These are phyloP conservation scores for Cyanoderma ruficeps DNA, from an alignment of 2,113 vertebrate genomes.

Conservation along the genomic window DNA sequence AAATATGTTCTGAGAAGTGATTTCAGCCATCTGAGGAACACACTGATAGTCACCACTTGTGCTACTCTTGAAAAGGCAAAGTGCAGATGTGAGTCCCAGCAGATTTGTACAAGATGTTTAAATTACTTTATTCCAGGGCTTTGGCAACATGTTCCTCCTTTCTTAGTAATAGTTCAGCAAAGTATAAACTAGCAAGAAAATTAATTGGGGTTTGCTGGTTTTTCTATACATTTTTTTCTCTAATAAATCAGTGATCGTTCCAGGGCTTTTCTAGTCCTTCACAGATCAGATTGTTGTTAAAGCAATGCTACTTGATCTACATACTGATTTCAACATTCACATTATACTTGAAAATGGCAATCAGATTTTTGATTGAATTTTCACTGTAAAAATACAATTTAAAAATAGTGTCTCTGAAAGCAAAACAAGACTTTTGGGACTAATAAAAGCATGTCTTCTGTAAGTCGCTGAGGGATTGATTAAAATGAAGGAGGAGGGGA, in stretches of 20 bases:
- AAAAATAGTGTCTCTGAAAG: background rate
- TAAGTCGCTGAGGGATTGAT: background rate
- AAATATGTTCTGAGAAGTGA: background rate
- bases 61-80: background rate
- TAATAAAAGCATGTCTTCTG: background rate
- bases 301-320: background rate
- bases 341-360: background rate
- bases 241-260: background rate
- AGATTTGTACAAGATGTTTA: background rate
- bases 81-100: background rate
- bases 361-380: background rate
- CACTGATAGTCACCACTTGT: accelerated
- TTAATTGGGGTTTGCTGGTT: background rate
- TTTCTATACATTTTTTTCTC: background rate
- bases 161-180: background rate
- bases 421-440: background rate
- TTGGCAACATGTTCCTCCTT: background rate
- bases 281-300: background rate
- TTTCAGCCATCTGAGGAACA: background rate
- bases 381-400: background rate
- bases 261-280: background rate
- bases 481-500: constrained; percentile 5
- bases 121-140: background rate
- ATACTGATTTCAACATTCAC: background rate
- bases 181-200: background rate